phyloP scores from a whole-genome alignment of 2,797 vertebrate genomes.

The Anabas testudineus region DNA sequence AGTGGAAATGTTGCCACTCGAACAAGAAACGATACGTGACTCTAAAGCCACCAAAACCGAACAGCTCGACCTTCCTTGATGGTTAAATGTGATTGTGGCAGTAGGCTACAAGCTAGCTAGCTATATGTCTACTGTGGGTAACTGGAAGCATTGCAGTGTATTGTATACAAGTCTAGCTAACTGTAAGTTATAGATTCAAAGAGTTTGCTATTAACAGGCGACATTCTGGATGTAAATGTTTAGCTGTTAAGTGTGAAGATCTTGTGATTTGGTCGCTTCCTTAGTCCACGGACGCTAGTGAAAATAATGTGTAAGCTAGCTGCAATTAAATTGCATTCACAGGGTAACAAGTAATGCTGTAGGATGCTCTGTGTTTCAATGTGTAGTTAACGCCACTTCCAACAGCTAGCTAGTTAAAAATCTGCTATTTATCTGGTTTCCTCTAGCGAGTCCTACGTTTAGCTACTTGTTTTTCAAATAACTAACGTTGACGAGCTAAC shows the following conservation, averaged over 20 bases:
- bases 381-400: not conserved
- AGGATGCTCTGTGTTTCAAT: not conserved
- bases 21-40: not conserved
- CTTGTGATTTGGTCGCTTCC: not conserved
- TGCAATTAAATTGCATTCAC: not conserved
- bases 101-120: not conserved
- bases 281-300: not conserved
- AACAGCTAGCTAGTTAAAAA: not conserved
- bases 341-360: not conserved
- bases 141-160: not conserved
- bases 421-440: not conserved
- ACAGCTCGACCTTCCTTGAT: not conserved
- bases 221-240: not conserved
- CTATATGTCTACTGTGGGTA: not conserved
- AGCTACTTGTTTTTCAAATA: constrained; percentile 30
- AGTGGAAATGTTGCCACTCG: not conserved
- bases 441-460: constrained; percentile 13
- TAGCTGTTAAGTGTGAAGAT: not conserved
- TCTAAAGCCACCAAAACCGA: not conserved
- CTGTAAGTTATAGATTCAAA: not conserved
- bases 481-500: constrained; percentile 45
- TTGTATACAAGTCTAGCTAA: not conserved
- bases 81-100: not conserved
- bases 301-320: constrained; percentile 27
- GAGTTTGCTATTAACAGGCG: not conserved